phyloP scores from a whole-genome alignment of 2,888 invertebrate genomes.

The Lumbricus terrestris region DNA sequence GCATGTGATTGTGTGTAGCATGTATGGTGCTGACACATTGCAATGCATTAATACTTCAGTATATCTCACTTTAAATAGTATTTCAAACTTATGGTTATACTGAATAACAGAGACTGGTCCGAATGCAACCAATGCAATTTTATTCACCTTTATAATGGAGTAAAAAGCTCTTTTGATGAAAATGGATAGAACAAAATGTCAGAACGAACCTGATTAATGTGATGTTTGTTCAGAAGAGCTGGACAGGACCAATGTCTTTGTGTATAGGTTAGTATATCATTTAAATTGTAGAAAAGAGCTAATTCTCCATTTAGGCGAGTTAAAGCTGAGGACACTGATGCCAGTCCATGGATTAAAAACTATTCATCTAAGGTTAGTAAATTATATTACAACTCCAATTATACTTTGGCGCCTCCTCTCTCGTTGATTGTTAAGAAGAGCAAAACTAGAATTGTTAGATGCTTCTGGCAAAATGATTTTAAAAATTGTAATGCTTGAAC shows the following conservation, averaged over 20 bases:
- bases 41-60: no score
- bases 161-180: no score
- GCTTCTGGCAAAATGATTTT: background rate
- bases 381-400: background rate
- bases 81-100: no score
- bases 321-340: background rate
- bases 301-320: background rate
- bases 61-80: no score
- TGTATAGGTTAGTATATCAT: background rate
- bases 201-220: background rate
- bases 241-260: no score
- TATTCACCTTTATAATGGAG: no score
- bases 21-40: no score
- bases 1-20: no score
- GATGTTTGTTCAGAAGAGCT: background rate
- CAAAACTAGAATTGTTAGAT: background rate
- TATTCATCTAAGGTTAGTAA: background rate
- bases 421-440: background rate
- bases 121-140: no score
- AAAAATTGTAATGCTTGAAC: no score
- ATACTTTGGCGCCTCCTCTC: background rate
- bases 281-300: background rate
- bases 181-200: no score
- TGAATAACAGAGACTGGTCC: no score
- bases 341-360: background rate